Base-by-base conservation (phyloP, 1,140 invertebrate species). In the Drosophila takahashii region DNA sequence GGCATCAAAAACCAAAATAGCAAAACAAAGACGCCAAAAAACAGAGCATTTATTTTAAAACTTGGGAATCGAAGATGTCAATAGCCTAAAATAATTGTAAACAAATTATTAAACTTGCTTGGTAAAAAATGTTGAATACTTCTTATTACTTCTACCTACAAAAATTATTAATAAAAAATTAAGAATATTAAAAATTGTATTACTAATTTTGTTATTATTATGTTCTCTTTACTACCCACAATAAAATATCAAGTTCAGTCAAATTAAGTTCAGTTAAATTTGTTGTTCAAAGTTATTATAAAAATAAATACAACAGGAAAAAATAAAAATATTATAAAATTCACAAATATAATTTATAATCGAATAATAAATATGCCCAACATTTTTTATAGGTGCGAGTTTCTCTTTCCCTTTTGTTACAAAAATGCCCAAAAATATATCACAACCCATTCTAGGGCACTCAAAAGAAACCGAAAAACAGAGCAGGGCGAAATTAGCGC, bases 401-500 rank as follows among this genome's bases (percentile, higher is more conserved):
- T 39, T 47, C 59, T 36, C 18, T 11, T 44, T 34, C 48, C 29
- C 48, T 51, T 34, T 51, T 34, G 9, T 32, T 51, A 34, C 27
- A 32, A 16, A 50, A 6, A 0, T 4, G 3, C n/a, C 9, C 47
- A 50, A 18, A 9, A 18, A 65, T 32, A 48, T 65, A 22, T 65
- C 27, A 36, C 22, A 36, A 45, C 15, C 64, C 8, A 67, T 65
- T 65, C 59, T 37, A 48, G 64, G 59, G 36, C 64, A 62, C 27
- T 41, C 44, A 36, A 18, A 42, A 27, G 26, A n/a, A 39, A 37
- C 44, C 18, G 16, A 45, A 78, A 78, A 72, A 45, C 74, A 65
- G 69, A 59, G 57, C 67, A 65, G 29, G n/a, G 27, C 76, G 58
- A 83, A 80, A 87, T 83, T 89, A 89, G 76, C 72, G 84, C 85